A percentile compares a stretch with the other conserved stretches of the same genome.
Conservation (phyloP, 2,888 invertebrate genomes). For the Chloromyia formosa region DNA sequence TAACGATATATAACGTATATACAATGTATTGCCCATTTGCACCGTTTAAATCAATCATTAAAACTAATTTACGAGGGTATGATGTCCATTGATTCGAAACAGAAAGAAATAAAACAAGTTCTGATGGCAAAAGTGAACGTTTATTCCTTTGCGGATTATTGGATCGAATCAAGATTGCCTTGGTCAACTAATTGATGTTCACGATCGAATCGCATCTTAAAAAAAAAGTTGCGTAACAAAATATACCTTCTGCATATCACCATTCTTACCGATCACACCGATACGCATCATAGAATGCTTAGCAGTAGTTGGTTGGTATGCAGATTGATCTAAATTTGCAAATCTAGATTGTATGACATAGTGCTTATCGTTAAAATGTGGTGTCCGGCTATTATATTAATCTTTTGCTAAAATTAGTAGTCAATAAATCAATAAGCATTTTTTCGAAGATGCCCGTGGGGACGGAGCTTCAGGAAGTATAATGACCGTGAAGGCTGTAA, state of each 20-base stretch:
- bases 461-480: too few relatives aligned
- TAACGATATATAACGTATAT: neutral
- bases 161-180: conserved; percentile 11
- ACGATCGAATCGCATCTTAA: conserved; percentile 16
- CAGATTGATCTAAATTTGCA: too few relatives aligned
- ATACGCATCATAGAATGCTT: too few relatives aligned
- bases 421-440: too few relatives aligned
- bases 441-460: too few relatives aligned
- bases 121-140: conserved; percentile 35
- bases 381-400: too few relatives aligned
- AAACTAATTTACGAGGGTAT: conserved; percentile 25
- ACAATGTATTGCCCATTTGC: neutral
- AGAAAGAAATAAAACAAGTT: conserved; percentile 3
- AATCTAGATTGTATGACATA: too few relatives aligned
- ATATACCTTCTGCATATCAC: neutral
- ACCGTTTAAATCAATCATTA: conserved; percentile 31
- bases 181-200: conserved; percentile 21
- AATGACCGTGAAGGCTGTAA: too few relatives aligned
- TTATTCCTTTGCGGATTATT: neutral
- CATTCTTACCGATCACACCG: neutral
- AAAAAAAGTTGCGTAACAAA: conserved; percentile 6
- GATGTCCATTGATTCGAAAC: conserved; percentile 25
- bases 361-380: too few relatives aligned
- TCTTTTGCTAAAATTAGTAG: too few relatives aligned
- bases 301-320: too few relatives aligned